Evolutionary conservation across 1,140 invertebrate species (phyloP), one percentile per base, ranked within the genome.

Genomic region (Spodoptera frugiperda): DNA sequence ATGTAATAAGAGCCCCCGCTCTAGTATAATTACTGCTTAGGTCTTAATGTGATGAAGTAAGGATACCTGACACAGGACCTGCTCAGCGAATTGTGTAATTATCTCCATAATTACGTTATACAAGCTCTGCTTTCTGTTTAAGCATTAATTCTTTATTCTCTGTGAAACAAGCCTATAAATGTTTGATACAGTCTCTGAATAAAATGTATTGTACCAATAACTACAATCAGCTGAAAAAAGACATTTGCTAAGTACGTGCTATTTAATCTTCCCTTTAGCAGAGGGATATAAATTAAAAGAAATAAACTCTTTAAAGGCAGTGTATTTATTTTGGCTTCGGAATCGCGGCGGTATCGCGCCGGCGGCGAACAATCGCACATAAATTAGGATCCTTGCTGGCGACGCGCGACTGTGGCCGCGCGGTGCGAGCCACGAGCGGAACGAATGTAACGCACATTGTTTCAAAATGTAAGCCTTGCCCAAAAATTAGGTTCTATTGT

Each of bases 331-430:
- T 65, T 49, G 61, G 54, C 71, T 54, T 33, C 17, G 17, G 46
- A 71, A 73, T 48, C 71, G 21, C 19, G 33, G 71, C 19, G 61
- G 48, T 61, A 57, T 17, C 71, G 71, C 71, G 53, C 33, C 17
- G 25, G 68, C 17, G 10, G 68, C 53, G 71, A 46, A 73, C 71
- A 61, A 71, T 73, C 71, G 71, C 55, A 61, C 53, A 72, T 73
- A 73, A 73, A 73, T 73, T 73, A 73, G 55, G 55, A 33, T 25
- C 71, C 68, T 48, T 46, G 48, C 19, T 44, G 19, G 44, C 61
- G 25, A 55, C 68, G 48, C 48, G 65, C 48, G 21, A 30, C 65
- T 12, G n/a, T 25, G 33, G 39, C 6, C 15, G 44, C 11, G 17
- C 61, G 61, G 44, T 30, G 17, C 61, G 17, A 65, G 61, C 17